Percentiles rank a stretch among this genome's conserved stretches.
Conservation (phyloP, 2,888 invertebrate species). For the Scaptodrosophila latifasciaeformis region DNA sequence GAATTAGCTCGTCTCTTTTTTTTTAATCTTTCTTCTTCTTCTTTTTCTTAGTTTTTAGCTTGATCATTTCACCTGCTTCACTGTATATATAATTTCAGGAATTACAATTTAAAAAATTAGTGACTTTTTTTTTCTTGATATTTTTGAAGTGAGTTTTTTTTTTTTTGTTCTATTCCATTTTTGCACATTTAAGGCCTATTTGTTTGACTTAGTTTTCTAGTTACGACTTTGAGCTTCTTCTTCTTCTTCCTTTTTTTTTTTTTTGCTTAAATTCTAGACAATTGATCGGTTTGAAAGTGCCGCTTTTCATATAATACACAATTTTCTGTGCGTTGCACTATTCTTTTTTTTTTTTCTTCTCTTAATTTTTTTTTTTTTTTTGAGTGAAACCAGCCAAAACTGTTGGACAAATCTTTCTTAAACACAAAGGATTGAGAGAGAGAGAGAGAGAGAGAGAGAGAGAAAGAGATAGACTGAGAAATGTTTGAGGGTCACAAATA, state of each 20-base stretch:
- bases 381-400: constrained; percentile 71
- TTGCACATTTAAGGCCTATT: constrained; percentile 69
- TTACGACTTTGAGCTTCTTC: not conserved
- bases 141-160: constrained; percentile 29
- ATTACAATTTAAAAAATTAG: constrained; percentile 35
- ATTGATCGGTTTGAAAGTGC: constrained; percentile 19
- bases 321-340: not conserved
- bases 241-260: constrained; percentile 16
- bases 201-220: constrained; percentile 39
- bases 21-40: constrained; percentile 48
- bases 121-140: constrained; percentile 7
- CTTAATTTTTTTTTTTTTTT: no score
- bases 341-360: not conserved
- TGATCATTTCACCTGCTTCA: constrained; percentile 4
- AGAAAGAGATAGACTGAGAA: no score
- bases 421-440: no score
- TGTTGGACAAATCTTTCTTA: constrained; percentile 34
- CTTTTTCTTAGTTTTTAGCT: constrained; percentile 6
- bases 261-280: constrained; percentile 21
- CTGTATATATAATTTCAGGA: constrained; percentile 29
- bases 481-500: constrained; percentile 29
- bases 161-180: constrained; percentile 22
- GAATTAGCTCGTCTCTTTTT: constrained; percentile 42
- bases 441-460: no score
- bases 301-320: not conserved